Percentiles rank a stretch among this genome's conserved stretches.
These are phyloP conservation scores for Heliconius hortense DNA, from an alignment of 2,888 invertebrate species.

Conservation along the genomic window DNA sequence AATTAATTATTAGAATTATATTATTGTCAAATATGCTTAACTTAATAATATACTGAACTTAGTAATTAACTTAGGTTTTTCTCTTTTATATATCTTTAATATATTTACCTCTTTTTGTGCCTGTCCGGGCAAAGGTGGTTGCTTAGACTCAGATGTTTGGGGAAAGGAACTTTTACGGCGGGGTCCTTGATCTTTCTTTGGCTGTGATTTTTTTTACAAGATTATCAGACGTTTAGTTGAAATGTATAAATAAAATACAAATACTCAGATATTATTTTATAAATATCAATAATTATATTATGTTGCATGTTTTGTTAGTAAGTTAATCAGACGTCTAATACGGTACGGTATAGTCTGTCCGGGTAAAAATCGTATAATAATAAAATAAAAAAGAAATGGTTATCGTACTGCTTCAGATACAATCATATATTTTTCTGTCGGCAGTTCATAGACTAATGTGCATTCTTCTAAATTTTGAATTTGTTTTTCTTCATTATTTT, in stretches of 20 bases:
- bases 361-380: neutral
- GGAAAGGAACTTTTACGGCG: slow-evolving; percentile 33
- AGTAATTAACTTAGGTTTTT: too few relatives aligned
- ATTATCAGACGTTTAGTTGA: neutral
- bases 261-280: neutral
- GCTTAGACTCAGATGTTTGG: slow-evolving; percentile 37
- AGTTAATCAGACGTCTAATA: too few relatives aligned
- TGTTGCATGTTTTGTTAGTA: too few relatives aligned
- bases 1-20: too few relatives aligned
- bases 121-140: slow-evolving; percentile 43
- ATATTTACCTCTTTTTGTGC: slow-evolving; percentile 54
- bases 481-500: slow-evolving; percentile 54
- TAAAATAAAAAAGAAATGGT: neutral
- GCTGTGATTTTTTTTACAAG: slow-evolving; percentile 33
- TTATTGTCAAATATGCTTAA: too few relatives aligned
- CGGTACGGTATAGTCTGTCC: too few relatives aligned
- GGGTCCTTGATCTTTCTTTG: slow-evolving; percentile 46
- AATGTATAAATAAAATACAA: neutral
- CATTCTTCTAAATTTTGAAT: slow-evolving; percentile 58
- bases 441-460: slow-evolving; percentile 50
- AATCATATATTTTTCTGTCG: slow-evolving; percentile 41
- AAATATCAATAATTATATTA: neutral
- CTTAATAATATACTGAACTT: too few relatives aligned
- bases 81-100: neutral
- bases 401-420: slow-evolving; percentile 33